Conservation (phyloP, 1,140 invertebrate species). For the Drosophila azteca region DNA sequence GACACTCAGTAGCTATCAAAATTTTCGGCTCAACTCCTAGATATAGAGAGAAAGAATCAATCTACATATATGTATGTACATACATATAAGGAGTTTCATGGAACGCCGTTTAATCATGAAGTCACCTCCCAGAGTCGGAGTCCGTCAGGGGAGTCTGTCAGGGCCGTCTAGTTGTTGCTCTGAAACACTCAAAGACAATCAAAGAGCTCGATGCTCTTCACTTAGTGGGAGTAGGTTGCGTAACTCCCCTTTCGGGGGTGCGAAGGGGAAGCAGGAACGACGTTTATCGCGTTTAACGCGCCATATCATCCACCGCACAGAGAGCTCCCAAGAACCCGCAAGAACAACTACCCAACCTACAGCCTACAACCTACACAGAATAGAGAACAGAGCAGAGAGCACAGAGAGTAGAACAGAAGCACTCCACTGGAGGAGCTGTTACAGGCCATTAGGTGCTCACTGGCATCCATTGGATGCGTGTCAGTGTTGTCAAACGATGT, state of each 20-base stretch:
- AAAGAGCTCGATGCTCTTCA: not conserved
- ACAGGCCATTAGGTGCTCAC: constrained; percentile 71
- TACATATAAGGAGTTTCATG: constrained; percentile 4
- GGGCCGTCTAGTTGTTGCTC: not conserved
- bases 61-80: too few species aligned
- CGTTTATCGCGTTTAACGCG: constrained; percentile 67
- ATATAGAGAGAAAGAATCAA: too few species aligned
- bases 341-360: constrained; percentile 25
- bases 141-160: too few species aligned
- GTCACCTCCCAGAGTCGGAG: not conserved
- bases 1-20: constrained; percentile 14
- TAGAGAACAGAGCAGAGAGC: not conserved
- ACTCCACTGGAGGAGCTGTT: constrained; percentile 33
- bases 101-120: not conserved
- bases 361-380: constrained; percentile 3
- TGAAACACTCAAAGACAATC: constrained; percentile 5
- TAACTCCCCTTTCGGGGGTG: not conserved
- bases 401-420: constrained; percentile 5
- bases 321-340: constrained; percentile 4
- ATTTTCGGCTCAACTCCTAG: constrained; percentile 18
- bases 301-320: constrained; percentile 46
- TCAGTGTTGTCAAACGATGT: constrained; percentile 78
- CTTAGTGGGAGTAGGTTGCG: constrained; percentile 13
- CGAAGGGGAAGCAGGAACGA: constrained; percentile 4
- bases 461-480: constrained; percentile 57